These are phyloP conservation scores for Agapornis roseicollis DNA, from an alignment of 2,113 vertebrate species.

Conservation along the genomic window DNA sequence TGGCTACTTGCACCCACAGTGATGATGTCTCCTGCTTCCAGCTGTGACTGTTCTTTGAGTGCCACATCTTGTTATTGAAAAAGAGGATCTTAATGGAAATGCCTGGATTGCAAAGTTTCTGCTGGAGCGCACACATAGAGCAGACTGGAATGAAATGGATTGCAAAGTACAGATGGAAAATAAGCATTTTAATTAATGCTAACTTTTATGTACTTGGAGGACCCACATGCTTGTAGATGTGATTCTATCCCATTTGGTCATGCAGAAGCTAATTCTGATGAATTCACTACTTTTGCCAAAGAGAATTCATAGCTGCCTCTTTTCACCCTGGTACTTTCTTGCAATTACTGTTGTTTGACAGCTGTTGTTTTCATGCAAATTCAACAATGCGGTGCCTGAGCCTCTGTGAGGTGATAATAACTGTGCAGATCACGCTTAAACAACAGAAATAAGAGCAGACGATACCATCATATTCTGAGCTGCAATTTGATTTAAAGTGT, in stretches of 20 bases:
- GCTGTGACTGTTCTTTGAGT: neutral
- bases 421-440: neutral
- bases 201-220: slow-evolving; percentile 40
- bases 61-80: neutral
- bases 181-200: slow-evolving; percentile 65
- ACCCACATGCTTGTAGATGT: neutral
- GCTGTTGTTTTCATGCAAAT: slow-evolving; percentile 72
- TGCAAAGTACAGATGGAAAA: slow-evolving; percentile 53
- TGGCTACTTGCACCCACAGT: neutral
- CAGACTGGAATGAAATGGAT: neutral
- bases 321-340: slow-evolving; percentile 23
- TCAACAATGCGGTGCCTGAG: neutral
- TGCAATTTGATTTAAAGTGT: neutral
- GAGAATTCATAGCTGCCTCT: slow-evolving; percentile 39
- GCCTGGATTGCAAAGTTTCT: neutral
- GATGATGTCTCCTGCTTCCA: neutral
- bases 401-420: slow-evolving; percentile 47
- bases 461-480: neutral
- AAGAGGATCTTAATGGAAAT: neutral
- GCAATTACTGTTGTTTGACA: slow-evolving; percentile 62
- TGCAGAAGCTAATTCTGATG: slow-evolving; percentile 43
- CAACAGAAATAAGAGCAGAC: neutral
- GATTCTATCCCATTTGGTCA: slow-evolving; percentile 37
- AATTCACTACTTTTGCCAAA: slow-evolving; percentile 42
- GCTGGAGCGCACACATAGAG: neutral